Conservation (phyloP, 2,797 vertebrate species). For the Spinus pinus region DNA sequence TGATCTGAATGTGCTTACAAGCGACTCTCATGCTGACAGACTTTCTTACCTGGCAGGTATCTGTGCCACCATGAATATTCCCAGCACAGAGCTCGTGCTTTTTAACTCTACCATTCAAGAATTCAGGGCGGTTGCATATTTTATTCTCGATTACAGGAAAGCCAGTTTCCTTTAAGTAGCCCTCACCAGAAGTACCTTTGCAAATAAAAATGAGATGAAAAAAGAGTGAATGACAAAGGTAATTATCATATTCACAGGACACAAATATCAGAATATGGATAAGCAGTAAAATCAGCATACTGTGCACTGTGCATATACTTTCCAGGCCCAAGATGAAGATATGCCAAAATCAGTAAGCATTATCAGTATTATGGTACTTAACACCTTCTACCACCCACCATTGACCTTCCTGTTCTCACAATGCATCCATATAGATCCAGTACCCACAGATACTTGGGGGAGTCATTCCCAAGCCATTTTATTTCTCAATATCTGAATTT, state of each 20-base stretch:
- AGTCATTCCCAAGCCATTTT: not conserved
- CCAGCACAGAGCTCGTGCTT: slow-evolving; percentile 89
- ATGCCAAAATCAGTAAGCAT: not conserved
- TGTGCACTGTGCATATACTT: not conserved
- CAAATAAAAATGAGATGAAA: not conserved
- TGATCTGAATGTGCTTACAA: not conserved
- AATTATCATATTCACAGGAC: not conserved
- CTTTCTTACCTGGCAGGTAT: slow-evolving; percentile 91
- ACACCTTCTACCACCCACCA: not conserved
- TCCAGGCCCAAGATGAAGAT: not conserved
- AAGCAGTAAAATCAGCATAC: not conserved
- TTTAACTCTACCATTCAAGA: slow-evolving; percentile 81
- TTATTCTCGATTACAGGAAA: slow-evolving; percentile 96
- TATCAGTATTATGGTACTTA: not conserved
- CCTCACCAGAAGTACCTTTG: slow-evolving; percentile 81
- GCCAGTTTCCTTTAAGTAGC: slow-evolving; percentile 87
- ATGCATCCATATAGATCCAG: not conserved
- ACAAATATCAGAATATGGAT: not conserved
- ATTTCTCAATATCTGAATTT: not conserved
- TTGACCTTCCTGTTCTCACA: not conserved
- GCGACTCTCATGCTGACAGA: accelerated
- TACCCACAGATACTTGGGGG: not conserved
- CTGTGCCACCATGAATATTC: slow-evolving; percentile 84
- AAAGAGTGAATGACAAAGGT: not conserved
- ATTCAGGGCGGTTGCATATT: slow-evolving; percentile 86